Base-by-base conservation (phyloP, 2,113 vertebrate species). In the Phylloscopus trochilus region DNA sequence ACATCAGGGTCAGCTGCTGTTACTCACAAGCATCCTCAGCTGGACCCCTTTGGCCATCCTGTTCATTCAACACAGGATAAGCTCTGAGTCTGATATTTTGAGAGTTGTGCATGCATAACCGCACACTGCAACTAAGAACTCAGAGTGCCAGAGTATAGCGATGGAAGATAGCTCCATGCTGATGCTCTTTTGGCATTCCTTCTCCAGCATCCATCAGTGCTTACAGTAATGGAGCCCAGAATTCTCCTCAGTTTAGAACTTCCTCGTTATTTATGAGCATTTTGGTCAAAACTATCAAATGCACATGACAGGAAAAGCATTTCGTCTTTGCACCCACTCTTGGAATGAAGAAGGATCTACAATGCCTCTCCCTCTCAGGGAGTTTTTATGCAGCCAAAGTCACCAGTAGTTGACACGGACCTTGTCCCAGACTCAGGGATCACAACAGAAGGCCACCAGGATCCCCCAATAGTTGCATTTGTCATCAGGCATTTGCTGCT, bases 1-100 rank as follows among this genome's bases (percentile, higher is more conserved):
- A 89, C 43, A 62, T 35, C 28, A 56, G 92, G 77, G 30, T 88
- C 59, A 37, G 76, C 72, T 94, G 82, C 90, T 55, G 49, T 46
- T 90, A 15, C 18, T 27, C 6, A n/a, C 72, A 44, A 60, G 59
- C n/a, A 73, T 70, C 79, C 72, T 83, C 26, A 11, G 82, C 75
- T 37, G 22, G 17, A 62, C 69, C 33, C 21, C 74, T 14, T 4
- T 12, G 69, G 56, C n/a, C 49, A 33, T 19, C 60, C n/a, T 51
- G 31, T 12, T 75, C 73, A 21, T 43, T 22, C 35, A 11, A 35
- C 3, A 19, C 3, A 47, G 66, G 58, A 82, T n/a, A 90, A 80
- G 62, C 15, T 9, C 53, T 66, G 56, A 23, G n/a, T 6, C 31
- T 35, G 15, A 21, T 31, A 49, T 21, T 67, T 9, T 62, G 33